These are phyloP conservation scores for Drosophila varians DNA, from an alignment of 1,140 invertebrate species.

Conservation along the genomic window DNA sequence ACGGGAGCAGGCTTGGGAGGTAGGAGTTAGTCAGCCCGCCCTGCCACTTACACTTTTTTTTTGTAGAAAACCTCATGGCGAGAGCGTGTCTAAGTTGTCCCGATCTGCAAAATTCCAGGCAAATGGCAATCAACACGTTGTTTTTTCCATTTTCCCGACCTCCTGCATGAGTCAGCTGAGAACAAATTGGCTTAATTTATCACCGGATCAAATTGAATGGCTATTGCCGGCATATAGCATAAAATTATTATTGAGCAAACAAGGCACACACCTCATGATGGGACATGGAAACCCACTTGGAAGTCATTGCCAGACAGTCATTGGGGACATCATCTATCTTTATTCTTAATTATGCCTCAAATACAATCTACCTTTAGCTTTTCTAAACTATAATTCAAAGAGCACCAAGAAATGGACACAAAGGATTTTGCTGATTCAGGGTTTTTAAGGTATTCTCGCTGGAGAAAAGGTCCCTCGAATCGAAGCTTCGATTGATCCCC, in stretches of 20 bases:
- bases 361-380: too few species aligned
- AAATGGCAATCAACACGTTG: constrained; percentile 16
- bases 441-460: not conserved
- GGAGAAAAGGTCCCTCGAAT: not conserved
- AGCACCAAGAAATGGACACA: not conserved
- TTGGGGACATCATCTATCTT: too few species aligned
- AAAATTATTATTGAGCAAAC: constrained; percentile 29
- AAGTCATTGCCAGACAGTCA: not conserved
- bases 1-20: constrained; percentile 2
- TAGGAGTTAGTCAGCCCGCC: not conserved
- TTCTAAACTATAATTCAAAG: not conserved
- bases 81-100: constrained; percentile 13
- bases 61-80: constrained; percentile 14
- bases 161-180: not conserved
- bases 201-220: constrained; percentile 12
- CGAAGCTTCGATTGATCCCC: not conserved
- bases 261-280: constrained; percentile 1
- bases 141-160: not conserved
- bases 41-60: constrained; percentile 15
- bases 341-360: too few species aligned
- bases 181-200: constrained; percentile 23
- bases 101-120: constrained; percentile 10
- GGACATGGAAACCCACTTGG: not conserved
- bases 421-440: not conserved
- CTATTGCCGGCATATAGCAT: not conserved